Conservation (phyloP, 1,140 invertebrate genomes). For the Coptotermes formosanus region DNA sequence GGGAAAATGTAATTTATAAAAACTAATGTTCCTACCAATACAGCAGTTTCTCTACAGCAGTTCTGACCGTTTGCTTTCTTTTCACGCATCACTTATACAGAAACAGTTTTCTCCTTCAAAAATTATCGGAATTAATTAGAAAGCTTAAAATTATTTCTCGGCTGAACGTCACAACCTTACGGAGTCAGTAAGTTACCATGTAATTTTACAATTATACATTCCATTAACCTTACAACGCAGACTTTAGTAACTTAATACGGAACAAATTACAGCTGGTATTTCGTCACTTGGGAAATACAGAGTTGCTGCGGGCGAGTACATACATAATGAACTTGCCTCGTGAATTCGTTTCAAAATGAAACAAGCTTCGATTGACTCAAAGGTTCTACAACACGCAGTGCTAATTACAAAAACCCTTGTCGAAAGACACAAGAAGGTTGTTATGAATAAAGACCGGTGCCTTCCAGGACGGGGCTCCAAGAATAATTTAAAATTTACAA, state of each 20-base stretch:
- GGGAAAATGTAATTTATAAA: not conserved
- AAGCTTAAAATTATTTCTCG: not conserved
- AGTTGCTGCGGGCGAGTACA: not conserved
- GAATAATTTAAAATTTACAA: too few species aligned
- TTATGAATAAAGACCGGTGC: too few species aligned
- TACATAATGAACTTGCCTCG: not conserved
- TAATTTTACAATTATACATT: slow-evolving; percentile 5
- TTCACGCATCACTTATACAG: not conserved
- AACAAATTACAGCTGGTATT: not conserved
- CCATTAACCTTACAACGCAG: not conserved
- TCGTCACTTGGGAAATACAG: not conserved
- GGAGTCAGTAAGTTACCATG: not conserved
- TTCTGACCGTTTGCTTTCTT: not conserved
- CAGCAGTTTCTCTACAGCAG: not conserved
- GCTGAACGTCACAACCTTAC: not conserved
- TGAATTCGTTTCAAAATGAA: not conserved
- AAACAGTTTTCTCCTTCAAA: not conserved
- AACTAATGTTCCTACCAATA: not conserved
- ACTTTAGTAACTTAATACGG: not conserved
- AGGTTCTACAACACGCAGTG: too few species aligned
- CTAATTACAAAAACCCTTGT: too few species aligned
- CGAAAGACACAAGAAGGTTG: too few species aligned
- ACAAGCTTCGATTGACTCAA: not conserved
- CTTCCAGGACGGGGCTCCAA: too few species aligned
- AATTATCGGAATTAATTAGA: not conserved